Conservation (phyloP, 2,113 vertebrate species). For the Nannobrachium achirus region DNA sequence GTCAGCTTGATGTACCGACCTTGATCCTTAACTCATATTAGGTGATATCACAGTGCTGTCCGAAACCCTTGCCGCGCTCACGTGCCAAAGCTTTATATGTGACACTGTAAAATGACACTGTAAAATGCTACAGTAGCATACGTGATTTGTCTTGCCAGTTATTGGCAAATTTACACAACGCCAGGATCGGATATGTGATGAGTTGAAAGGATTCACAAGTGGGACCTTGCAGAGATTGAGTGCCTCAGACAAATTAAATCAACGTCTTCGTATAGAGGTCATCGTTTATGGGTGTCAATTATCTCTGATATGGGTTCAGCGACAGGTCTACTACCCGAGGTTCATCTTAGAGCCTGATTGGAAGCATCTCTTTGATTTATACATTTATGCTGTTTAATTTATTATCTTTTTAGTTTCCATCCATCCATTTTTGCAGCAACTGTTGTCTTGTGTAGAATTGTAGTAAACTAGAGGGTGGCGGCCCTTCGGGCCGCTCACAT, state of each 20-base stretch:
- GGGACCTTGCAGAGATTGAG: neutral
- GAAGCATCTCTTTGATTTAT: neutral
- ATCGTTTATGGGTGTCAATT: neutral
- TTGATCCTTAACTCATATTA: constrained; percentile 33
- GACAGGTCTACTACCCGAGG: constrained; percentile 4
- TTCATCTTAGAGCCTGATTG: neutral
- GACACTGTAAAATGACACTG: constrained; percentile 30
- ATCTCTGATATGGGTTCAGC: too few species aligned
- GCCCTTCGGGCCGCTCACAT: too few species aligned
- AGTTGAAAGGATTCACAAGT: neutral
- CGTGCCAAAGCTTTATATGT: neutral
- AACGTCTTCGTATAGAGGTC: neutral
- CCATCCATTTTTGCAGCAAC: constrained; percentile 1
- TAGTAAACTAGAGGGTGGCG: neutral
- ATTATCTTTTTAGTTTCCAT: neutral
- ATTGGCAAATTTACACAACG: constrained; percentile 12
- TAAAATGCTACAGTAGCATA: constrained; percentile 8
- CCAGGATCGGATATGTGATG: neutral
- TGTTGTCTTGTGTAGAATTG: neutral
- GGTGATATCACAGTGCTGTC: neutral
- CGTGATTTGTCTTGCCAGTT: constrained; percentile 4
- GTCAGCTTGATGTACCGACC: constrained; percentile 45
- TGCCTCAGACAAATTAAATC: neutral
- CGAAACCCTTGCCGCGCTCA: neutral
- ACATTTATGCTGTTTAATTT: neutral